Percentiles rank a stretch among this genome's conserved stretches.
These are phyloP conservation scores for Arctia plantaginis DNA, from an alignment of 2,888 invertebrate genomes.

Conservation along the genomic window DNA sequence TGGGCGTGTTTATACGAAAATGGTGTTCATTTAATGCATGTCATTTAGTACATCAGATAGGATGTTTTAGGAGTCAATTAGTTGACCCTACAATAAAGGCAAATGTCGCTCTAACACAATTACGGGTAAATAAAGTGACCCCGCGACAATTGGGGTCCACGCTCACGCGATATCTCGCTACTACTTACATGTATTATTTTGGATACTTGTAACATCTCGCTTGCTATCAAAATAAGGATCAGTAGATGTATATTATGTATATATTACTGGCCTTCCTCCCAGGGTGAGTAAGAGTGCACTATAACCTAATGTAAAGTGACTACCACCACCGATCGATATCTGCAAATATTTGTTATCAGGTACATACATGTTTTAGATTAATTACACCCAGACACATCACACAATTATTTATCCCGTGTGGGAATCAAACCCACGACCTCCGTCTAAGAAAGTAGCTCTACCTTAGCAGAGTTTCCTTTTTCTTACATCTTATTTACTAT, in stretches of 20 bases:
- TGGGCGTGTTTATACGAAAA: not conserved
- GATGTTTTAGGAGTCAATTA: slow-evolving; percentile 33
- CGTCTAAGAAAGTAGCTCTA: no score
- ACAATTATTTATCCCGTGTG: no score
- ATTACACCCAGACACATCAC: no score
- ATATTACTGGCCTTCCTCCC: no score
- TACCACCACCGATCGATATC: no score
- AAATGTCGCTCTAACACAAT: slow-evolving; percentile 26
- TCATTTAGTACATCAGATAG: slow-evolving; percentile 1
- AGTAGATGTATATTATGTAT: not conserved
- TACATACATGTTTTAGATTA: no score
- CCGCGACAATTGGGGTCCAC: slow-evolving; percentile 15
- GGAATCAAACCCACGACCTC: no score
- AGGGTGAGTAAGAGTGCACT: no score
- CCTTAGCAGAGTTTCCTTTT: no score
- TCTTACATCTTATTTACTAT: no score
- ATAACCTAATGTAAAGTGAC: no score
- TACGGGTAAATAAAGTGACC: slow-evolving; percentile 19
- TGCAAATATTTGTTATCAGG: no score
- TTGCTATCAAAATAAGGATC: not conserved
- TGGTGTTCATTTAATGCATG: slow-evolving; percentile 1
- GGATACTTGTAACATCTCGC: not conserved
- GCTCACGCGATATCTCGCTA: not conserved
- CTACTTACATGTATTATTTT: not conserved
- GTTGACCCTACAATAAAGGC: slow-evolving; percentile 45